These are phyloP conservation scores for Epinephelus malabaricus DNA, from an alignment of 2,797 vertebrate species.

Conservation along the genomic window DNA sequence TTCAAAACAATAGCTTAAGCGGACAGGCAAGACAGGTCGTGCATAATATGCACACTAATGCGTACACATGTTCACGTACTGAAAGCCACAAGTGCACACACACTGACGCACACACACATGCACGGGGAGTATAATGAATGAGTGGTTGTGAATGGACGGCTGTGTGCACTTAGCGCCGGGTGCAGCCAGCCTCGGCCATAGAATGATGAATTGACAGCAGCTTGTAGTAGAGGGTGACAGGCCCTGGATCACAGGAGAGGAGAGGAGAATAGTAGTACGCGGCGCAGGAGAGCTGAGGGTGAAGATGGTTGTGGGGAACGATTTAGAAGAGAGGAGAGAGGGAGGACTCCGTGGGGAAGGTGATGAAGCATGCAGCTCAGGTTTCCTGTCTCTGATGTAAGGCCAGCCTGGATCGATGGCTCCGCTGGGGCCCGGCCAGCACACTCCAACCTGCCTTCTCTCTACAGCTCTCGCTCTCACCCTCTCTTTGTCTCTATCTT, in stretches of 20 bases:
- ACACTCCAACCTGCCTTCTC: slow-evolving; percentile 76
- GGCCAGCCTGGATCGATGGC: slow-evolving; percentile 85
- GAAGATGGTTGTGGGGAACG: slow-evolving; percentile 56
- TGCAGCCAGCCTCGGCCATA: slow-evolving; percentile 51
- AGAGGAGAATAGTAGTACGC: not conserved
- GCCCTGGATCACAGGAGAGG: slow-evolving; percentile 50
- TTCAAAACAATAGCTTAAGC: slow-evolving; percentile 79
- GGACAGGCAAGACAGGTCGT: slow-evolving; percentile 72
- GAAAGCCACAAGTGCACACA: slow-evolving; percentile 59
- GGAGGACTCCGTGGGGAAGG: slow-evolving; percentile 81
- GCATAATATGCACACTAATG: slow-evolving; percentile 69
- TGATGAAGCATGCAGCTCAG: slow-evolving; percentile 85
- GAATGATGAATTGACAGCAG: slow-evolving; percentile 82
- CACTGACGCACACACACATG: slow-evolving; percentile 34
- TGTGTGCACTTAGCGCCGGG: slow-evolving; percentile 80
- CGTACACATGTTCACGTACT: slow-evolving; percentile 66
- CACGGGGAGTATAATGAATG: slow-evolving; percentile 73
- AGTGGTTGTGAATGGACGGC: slow-evolving; percentile 82
- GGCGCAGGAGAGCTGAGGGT: slow-evolving; percentile 24
- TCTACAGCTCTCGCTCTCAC: slow-evolving; percentile 68
- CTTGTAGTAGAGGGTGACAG: slow-evolving; percentile 61
- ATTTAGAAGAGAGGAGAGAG: slow-evolving; percentile 63
- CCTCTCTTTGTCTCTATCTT: slow-evolving; percentile 67
- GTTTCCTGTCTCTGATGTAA: slow-evolving; percentile 88
- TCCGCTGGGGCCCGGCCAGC: slow-evolving; percentile 81